Conservation (phyloP, 2,888 invertebrate genomes). For the Hyalella azteca region DNA sequence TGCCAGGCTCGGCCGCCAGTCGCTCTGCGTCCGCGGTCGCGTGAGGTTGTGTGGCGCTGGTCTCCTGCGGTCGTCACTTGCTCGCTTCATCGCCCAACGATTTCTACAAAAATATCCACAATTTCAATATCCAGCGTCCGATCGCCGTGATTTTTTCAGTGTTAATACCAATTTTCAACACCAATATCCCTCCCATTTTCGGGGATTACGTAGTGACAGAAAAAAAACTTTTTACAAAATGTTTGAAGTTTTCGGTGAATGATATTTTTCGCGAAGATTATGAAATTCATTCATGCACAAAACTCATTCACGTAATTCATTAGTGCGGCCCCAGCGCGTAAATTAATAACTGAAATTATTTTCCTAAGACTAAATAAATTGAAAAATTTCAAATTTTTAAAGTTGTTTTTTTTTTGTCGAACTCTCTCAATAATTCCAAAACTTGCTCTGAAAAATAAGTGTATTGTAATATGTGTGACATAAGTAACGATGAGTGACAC, state of each 20-base stretch:
- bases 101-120: neutral
- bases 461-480: neutral
- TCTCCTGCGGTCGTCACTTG: neutral
- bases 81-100: neutral
- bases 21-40: constrained; percentile 20
- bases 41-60: constrained; percentile 8
- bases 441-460: neutral
- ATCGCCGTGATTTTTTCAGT: neutral
- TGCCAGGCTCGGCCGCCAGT: neutral
- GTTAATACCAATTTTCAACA: neutral
- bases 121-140: neutral
- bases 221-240: neutral
- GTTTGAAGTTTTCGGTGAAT: neutral
- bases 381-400: neutral
- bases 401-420: no score
- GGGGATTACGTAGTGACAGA: neutral
- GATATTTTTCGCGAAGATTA: neutral
- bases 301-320: neutral
- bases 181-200: neutral
- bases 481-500: neutral
- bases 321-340: no score
- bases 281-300: neutral
- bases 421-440: no score
- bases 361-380: neutral
- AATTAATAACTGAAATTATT: no score